A percentile compares a stretch with the other conserved stretches of the same genome.
These are phyloP conservation scores for Bufo bufo DNA, from an alignment of 2,113 vertebrate species.

Conservation along the genomic window DNA sequence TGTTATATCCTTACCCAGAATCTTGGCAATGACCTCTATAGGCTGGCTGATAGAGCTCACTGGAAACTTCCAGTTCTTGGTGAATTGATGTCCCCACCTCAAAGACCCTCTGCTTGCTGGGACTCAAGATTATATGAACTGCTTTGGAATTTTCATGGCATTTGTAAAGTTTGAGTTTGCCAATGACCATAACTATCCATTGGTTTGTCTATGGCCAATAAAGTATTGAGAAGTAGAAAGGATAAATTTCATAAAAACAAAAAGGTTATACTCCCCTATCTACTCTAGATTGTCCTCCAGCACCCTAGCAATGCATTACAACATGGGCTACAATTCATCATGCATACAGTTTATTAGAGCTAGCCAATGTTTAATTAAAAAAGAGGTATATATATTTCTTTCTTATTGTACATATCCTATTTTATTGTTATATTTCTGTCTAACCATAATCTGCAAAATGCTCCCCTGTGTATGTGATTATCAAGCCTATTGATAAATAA, in stretches of 20 bases:
- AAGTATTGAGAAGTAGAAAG: neutral
- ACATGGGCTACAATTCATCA: slow-evolving; percentile 26
- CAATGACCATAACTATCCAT: neutral
- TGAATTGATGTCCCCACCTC: neutral
- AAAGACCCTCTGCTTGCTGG: neutral
- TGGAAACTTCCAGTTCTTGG: neutral
- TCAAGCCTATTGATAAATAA: slow-evolving; percentile 8
- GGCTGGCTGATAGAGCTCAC: neutral
- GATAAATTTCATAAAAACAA: slow-evolving; percentile 25
- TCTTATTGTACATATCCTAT: slow-evolving; percentile 48
- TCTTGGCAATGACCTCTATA: neutral
- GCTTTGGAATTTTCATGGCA: neutral
- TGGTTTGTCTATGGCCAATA: slow-evolving; percentile 17
- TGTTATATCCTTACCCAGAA: neutral
- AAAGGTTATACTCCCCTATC: neutral
- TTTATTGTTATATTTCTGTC: slow-evolving; percentile 43
- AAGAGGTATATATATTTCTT: slow-evolving; percentile 35
- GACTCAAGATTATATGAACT: neutral
- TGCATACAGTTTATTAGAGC: slow-evolving; percentile 17
- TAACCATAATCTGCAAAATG: slow-evolving; percentile 33
- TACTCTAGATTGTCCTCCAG: neutral
- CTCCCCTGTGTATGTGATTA: neutral
- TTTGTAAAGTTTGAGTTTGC: neutral
- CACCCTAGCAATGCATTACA: neutral
- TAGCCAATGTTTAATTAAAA: slow-evolving; percentile 31